A percentile compares a stretch with the other conserved stretches of the same genome.
These are phyloP conservation scores for Pycnonotus jocosus DNA, from an alignment of 2,113 vertebrate species.

Conservation along the genomic window DNA sequence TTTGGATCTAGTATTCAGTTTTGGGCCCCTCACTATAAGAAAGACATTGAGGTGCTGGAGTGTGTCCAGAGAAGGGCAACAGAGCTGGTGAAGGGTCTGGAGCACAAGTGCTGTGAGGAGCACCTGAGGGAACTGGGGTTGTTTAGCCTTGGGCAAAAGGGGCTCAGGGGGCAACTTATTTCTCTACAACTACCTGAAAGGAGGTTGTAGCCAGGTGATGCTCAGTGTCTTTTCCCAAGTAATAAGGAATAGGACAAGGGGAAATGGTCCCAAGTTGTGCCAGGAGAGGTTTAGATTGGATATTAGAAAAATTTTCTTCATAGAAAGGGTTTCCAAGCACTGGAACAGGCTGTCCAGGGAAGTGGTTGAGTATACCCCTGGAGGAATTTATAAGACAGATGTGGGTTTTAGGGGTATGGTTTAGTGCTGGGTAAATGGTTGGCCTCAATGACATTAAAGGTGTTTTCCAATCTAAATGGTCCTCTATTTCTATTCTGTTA, in stretches of 20 bases:
- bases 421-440: not conserved
- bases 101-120: not conserved
- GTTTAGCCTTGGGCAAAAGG: not conserved
- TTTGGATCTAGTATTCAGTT: not conserved
- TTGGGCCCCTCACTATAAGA: not conserved
- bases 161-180: not conserved
- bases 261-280: not conserved
- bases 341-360: not conserved
- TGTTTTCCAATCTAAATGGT: not conserved
- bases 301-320: not conserved
- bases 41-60: not conserved
- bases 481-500: not conserved
- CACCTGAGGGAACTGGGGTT: not conserved
- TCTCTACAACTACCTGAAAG: not conserved
- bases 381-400: not conserved
- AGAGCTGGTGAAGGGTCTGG: not conserved
- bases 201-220: not conserved
- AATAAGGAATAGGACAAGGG: not conserved
- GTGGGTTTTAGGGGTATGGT: not conserved
- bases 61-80: accelerated
- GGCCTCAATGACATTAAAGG: not conserved
- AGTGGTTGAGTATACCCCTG: not conserved
- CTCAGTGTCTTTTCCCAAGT: not conserved
- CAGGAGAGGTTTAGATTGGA: not conserved
- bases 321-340: not conserved